Evolutionary conservation across 1,140 invertebrate genomes (phyloP).

Genomic region (Phocides pigmalion): DNA sequence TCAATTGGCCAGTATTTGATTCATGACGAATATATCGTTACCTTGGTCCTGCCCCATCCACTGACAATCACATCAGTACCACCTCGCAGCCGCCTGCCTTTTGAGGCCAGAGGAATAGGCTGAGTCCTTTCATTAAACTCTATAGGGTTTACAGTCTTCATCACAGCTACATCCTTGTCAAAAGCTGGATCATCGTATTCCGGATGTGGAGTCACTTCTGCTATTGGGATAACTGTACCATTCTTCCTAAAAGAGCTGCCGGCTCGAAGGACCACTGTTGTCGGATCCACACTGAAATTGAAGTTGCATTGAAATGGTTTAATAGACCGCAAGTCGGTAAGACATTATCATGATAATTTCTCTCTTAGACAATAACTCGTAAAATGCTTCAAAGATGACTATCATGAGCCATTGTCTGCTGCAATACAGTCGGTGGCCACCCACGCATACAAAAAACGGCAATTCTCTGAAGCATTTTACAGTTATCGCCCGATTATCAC

Average conservation of each 20-base stretch:
- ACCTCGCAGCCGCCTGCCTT: slow-evolving; percentile 43
- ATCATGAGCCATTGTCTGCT: too few species aligned
- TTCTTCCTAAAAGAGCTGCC: slow-evolving; percentile 69
- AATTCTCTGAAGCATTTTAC: too few species aligned
- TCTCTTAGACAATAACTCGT: too few species aligned
- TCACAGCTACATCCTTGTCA: slow-evolving; percentile 85
- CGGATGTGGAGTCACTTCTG: slow-evolving; percentile 73
- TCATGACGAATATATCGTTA: slow-evolving; percentile 19
- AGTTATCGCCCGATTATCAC: too few species aligned
- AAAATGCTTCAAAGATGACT: too few species aligned
- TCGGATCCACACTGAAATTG: slow-evolving; percentile 64
- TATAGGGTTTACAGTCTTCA: slow-evolving; percentile 71
- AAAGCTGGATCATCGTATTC: slow-evolving; percentile 79
- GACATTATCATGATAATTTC: too few species aligned
- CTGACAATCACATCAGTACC: slow-evolving; percentile 55
- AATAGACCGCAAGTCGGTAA: too few species aligned
- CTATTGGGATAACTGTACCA: slow-evolving; percentile 72
- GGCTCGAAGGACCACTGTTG: slow-evolving; percentile 67
- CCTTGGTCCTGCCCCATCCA: slow-evolving; percentile 67
- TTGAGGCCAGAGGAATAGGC: slow-evolving; percentile 53
- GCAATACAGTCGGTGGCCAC: too few species aligned
- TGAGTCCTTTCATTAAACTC: slow-evolving; percentile 58
- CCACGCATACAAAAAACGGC: too few species aligned
- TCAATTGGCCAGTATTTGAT: too few species aligned
- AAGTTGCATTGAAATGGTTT: too few species aligned